These are phyloP conservation scores for Adrianichthys oophorus DNA, from an alignment of 2,797 vertebrate genomes.

Conservation along the genomic window DNA sequence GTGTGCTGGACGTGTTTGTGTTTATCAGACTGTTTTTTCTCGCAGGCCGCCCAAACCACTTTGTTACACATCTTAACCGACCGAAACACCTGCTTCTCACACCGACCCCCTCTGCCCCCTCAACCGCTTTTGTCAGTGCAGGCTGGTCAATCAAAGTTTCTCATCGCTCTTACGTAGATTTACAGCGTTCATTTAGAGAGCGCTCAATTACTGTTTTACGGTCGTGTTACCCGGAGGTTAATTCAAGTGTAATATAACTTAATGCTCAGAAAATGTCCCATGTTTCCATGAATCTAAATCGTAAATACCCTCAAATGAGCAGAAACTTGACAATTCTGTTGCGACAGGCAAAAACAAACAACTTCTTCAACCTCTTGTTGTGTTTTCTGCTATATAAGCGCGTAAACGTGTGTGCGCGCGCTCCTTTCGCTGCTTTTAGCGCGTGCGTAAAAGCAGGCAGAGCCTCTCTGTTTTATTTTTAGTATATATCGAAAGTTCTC, in stretches of 20 bases:
- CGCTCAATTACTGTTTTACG: slow-evolving; percentile 78
- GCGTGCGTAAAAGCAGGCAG: slow-evolving; percentile 50
- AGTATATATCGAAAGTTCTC: neutral
- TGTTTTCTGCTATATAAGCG: slow-evolving; percentile 5
- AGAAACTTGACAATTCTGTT: neutral
- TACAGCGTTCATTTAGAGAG: slow-evolving; percentile 72
- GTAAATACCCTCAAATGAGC: slow-evolving; percentile 10
- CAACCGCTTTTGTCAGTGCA: slow-evolving; percentile 43
- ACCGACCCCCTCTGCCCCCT: slow-evolving; percentile 38
- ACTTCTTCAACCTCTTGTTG: neutral
- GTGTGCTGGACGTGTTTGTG: slow-evolving; percentile 54
- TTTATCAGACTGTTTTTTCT: slow-evolving; percentile 61
- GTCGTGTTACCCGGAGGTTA: slow-evolving; percentile 62
- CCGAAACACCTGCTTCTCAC: slow-evolving; percentile 74
- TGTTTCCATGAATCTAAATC: slow-evolving; percentile 6
- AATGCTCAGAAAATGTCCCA: slow-evolving; percentile 45
- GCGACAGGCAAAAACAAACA: neutral
- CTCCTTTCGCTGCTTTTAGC: neutral
- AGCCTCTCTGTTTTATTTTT: neutral
- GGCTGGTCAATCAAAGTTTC: slow-evolving; percentile 25
- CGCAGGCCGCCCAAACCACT: slow-evolving; percentile 49
- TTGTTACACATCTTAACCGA: slow-evolving; percentile 67
- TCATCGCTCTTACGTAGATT: slow-evolving; percentile 56
- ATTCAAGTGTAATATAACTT: slow-evolving; percentile 60
- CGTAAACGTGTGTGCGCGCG: slow-evolving; percentile 18